Percentiles rank a stretch among this genome's conserved stretches.
Conservation (phyloP, 1,140 invertebrate genomes). For the Drosophila santomea region DNA sequence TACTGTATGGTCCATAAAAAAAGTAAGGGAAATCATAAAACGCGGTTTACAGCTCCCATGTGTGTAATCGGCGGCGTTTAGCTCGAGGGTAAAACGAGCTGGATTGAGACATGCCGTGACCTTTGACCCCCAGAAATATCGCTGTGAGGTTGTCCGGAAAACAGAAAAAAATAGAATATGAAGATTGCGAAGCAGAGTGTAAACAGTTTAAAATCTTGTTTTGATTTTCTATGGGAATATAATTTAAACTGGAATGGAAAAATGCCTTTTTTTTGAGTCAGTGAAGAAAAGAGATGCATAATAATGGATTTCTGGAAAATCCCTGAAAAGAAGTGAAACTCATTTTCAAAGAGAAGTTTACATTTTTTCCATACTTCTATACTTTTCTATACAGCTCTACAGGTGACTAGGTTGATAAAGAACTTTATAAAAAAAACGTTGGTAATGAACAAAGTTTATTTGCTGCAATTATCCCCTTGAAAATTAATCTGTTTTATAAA, state of each 20-base stretch:
- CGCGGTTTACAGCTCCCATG: slow-evolving; percentile 80
- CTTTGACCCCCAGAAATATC: background rate
- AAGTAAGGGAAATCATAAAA: slow-evolving; percentile 71
- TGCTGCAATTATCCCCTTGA: background rate
- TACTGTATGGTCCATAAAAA: slow-evolving; percentile 20
- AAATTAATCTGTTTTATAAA: background rate
- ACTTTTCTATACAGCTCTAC: too few relatives aligned
- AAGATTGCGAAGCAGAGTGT: slow-evolving; percentile 39
- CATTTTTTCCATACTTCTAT: too few relatives aligned
- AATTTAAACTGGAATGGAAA: background rate
- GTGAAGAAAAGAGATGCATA: too few relatives aligned
- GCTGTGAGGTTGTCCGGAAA: slow-evolving; percentile 34
- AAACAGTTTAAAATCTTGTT: slow-evolving; percentile 46
- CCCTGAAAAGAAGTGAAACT: too few relatives aligned
- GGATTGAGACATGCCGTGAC: slow-evolving; percentile 3
- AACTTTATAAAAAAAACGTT: too few relatives aligned
- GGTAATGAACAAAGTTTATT: background rate
- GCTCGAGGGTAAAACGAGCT: slow-evolving; percentile 28
- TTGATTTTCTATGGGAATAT: slow-evolving; percentile 28
- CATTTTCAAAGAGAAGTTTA: too few relatives aligned
- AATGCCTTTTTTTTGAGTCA: too few relatives aligned
- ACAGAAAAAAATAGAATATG: slow-evolving; percentile 18
- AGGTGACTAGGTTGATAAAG: too few relatives aligned
- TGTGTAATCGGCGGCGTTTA: slow-evolving; percentile 76
- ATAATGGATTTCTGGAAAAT: too few relatives aligned